Base-by-base conservation (phyloP, 2,113 vertebrate species). In the Chlamydotis undulata region DNA sequence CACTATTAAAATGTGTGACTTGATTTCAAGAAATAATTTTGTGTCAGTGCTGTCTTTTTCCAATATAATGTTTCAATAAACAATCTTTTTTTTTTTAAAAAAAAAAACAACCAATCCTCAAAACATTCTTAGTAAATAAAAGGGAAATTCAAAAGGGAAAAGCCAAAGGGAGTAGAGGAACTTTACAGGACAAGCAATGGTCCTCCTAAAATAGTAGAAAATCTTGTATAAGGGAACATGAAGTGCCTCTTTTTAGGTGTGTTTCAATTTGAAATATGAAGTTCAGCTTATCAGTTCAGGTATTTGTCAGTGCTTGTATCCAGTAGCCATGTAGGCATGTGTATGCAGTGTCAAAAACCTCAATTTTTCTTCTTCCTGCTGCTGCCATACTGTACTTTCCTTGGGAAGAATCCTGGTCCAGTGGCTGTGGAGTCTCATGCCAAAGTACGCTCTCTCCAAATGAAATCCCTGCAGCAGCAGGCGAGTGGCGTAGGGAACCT, bases 81-180 rank as follows among this genome's bases (percentile, higher is more conserved):
- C n/a, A 85, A 57, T 43, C 61, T 49, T 23, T 52, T 18, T n/a
- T n/a, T 28, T 2, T 55, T 53, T 8, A 15, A 28, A 28, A 53
- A 39, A 39, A 39, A 39, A 39, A 41, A 31, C 9, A 43, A 41
- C n/a, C n/a, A 25, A 2, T 2, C 26, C 39, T 47, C 31, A 23
- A 70, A 83, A 63, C 14, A 23, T 49, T 80, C 17, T 64, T 6
- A 12, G 55, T 81, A 87, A 87, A 56, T 70, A 28, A 69, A 75
- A 94, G 65, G 80, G 57, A 78, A 89, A 68, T 92, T 89, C 45
- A 50, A 64, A 84, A 60, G 26, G 56, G 45, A 71, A 71, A 60
- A 85, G 15, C 35, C 33, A 56, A 61, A 64, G 15, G 23, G 19
- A 65, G 3, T 15, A 70, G 55, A 64, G 87, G 35, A 79, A 69